A percentile compares a stretch with the other conserved stretches of the same genome.
These are phyloP conservation scores for Erpornis zantholeuca DNA, from an alignment of 2,113 vertebrate species.

Conservation along the genomic window DNA sequence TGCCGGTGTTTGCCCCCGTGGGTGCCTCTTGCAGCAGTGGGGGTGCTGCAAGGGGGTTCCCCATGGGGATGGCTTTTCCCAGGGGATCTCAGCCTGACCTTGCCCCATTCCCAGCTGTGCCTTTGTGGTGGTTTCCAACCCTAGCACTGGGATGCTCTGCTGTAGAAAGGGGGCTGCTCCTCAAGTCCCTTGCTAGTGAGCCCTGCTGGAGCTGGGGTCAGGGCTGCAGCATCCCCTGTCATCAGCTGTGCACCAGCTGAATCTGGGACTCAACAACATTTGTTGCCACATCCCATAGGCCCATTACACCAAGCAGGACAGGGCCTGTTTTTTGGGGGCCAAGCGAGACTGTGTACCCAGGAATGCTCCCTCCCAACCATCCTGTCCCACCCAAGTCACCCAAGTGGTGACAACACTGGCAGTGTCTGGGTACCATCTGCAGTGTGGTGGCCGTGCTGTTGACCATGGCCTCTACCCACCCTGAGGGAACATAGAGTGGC, in stretches of 20 bases:
- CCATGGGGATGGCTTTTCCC: neutral
- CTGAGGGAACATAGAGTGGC: too few species aligned
- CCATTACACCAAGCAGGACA: neutral
- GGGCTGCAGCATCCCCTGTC: neutral
- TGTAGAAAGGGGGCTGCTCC: neutral
- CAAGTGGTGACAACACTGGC: neutral
- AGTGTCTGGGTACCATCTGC: neutral
- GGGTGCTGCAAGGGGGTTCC: neutral
- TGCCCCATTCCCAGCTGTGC: neutral
- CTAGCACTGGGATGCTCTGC: neutral
- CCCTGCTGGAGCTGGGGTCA: neutral
- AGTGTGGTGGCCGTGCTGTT: neutral
- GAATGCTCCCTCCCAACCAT: neutral
- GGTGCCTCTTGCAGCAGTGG: neutral
- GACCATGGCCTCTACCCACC: neutral
- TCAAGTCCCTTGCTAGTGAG: neutral
- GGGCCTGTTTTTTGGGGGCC: neutral
- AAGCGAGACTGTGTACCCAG: fast-evolving
- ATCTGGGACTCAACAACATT: fast-evolving
- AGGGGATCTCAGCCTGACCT: neutral
- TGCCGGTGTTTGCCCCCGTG: fast-evolving
- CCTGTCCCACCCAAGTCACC: neutral
- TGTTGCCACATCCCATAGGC: neutral
- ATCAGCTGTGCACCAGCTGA: fast-evolving
- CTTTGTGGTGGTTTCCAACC: neutral